Conservation (phyloP, 1,140 invertebrate genomes). For the Tetraneura akinire region DNA sequence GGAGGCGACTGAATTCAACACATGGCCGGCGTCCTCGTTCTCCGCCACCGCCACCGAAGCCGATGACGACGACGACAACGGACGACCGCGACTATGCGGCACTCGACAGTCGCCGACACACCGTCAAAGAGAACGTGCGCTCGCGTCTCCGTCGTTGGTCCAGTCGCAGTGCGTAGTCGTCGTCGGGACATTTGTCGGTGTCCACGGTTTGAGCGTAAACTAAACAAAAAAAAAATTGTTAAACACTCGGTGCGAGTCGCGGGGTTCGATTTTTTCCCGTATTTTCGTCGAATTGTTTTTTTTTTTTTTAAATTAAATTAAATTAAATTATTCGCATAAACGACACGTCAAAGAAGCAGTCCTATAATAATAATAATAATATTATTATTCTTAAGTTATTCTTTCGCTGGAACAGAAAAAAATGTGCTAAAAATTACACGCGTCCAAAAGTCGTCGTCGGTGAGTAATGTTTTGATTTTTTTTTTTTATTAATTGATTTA, state of each 20-base stretch:
- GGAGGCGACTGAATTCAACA: slow-evolving; percentile 3
- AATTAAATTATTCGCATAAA: too few species aligned
- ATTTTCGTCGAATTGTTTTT: slow-evolving; percentile 2
- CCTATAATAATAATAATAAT: too few species aligned
- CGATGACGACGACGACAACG: neutral
- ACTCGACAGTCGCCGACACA: slow-evolving; percentile 38
- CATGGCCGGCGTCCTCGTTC: slow-evolving; percentile 43
- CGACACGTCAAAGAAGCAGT: too few species aligned
- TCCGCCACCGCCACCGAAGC: neutral
- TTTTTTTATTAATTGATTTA: too few species aligned
- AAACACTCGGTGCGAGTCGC: neutral
- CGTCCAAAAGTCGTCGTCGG: neutral
- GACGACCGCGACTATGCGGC: neutral
- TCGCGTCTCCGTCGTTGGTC: neutral
- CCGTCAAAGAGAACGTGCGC: slow-evolving; percentile 26
- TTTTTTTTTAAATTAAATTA: too few species aligned
- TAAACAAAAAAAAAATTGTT: too few species aligned
- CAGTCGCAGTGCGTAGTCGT: neutral
- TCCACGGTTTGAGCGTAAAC: too few species aligned
- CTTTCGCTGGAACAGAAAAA: too few species aligned
- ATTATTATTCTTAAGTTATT: too few species aligned
- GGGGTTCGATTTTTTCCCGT: neutral
- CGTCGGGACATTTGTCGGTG: neutral
- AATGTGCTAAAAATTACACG: neutral
- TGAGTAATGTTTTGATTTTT: neutral